Percentiles rank a stretch among this genome's conserved stretches.
These are phyloP conservation scores for Drosophila koepferae DNA, from an alignment of 2,888 invertebrate species.

Conservation along the genomic window DNA sequence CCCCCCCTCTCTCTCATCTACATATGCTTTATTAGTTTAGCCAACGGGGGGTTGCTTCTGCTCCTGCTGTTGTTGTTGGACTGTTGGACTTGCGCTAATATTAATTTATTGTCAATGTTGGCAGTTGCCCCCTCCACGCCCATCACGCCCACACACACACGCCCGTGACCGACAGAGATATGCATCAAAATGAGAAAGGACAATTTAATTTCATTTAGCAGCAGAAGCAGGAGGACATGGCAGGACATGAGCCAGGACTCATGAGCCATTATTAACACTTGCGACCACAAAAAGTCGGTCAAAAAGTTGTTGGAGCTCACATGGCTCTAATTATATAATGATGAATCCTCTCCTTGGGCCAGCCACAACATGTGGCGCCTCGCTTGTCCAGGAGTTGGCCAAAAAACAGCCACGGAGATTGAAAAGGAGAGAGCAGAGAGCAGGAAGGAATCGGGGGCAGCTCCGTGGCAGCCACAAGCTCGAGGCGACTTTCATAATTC, in stretches of 20 bases:
- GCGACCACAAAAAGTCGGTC: slow-evolving; percentile 76
- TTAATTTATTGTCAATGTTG: slow-evolving; percentile 74
- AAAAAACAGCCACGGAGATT: not conserved
- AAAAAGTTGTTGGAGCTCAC: slow-evolving; percentile 49
- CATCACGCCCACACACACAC: not conserved
- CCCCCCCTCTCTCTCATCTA: slow-evolving; percentile 26
- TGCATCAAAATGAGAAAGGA: slow-evolving; percentile 78
- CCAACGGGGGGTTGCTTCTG: slow-evolving; percentile 33
- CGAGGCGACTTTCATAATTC: slow-evolving; percentile 67
- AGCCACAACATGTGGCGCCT: slow-evolving; percentile 51
- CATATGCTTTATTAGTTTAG: slow-evolving; percentile 76
- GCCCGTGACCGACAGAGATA: slow-evolving; percentile 42
- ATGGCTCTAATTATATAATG: slow-evolving; percentile 79
- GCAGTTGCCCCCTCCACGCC: slow-evolving; percentile 14
- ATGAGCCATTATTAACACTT: slow-evolving; percentile 76
- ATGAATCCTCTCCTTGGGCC: slow-evolving; percentile 63
- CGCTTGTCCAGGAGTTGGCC: slow-evolving; percentile 16
- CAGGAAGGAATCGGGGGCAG: not conserved
- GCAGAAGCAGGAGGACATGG: slow-evolving; percentile 19
- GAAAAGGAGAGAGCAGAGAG: not conserved
- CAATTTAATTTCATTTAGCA: slow-evolving; percentile 78
- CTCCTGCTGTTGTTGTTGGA: slow-evolving; percentile 27
- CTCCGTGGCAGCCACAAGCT: slow-evolving; percentile 12
- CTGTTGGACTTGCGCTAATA: slow-evolving; percentile 60
- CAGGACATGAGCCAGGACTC: slow-evolving; percentile 22